phyloP scores from a whole-genome alignment of 2,113 vertebrate species.

The Dermatemys mawii region DNA sequence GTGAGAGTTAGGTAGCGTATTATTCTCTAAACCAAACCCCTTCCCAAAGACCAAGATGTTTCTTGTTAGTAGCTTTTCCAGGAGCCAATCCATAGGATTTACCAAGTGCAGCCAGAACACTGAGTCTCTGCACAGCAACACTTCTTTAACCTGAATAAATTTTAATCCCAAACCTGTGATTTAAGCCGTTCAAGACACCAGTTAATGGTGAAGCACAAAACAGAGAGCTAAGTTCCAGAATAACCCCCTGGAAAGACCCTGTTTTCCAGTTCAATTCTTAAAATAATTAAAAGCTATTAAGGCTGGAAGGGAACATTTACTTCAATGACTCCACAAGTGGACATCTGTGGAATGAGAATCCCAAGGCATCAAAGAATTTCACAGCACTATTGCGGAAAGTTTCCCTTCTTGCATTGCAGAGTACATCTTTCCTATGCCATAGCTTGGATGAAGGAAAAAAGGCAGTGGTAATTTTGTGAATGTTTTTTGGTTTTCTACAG shows the following conservation, averaged over 20 bases:
- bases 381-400: not conserved
- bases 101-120: not conserved
- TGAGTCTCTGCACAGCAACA: not conserved
- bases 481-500: not conserved
- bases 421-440: not conserved
- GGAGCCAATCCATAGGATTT: not conserved
- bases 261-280: not conserved
- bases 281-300: not conserved
- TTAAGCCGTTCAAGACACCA: not conserved
- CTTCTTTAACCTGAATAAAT: not conserved
- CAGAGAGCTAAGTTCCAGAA: not conserved
- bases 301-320: not conserved
- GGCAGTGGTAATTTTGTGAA: not conserved
- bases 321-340: not conserved
- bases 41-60: not conserved
- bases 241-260: not conserved
- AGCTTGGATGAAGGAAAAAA: not conserved
- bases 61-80: not conserved
- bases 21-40: fast-evolving
- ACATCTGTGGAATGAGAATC: not conserved
- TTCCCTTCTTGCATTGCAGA: not conserved
- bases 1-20: fast-evolving
- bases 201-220: not conserved
- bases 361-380: not conserved
- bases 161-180: not conserved